Percentiles rank a stretch among this genome's conserved stretches.
These are phyloP conservation scores for Torymus aiolomorphi DNA, from an alignment of 2,888 invertebrate genomes.

Conservation along the genomic window DNA sequence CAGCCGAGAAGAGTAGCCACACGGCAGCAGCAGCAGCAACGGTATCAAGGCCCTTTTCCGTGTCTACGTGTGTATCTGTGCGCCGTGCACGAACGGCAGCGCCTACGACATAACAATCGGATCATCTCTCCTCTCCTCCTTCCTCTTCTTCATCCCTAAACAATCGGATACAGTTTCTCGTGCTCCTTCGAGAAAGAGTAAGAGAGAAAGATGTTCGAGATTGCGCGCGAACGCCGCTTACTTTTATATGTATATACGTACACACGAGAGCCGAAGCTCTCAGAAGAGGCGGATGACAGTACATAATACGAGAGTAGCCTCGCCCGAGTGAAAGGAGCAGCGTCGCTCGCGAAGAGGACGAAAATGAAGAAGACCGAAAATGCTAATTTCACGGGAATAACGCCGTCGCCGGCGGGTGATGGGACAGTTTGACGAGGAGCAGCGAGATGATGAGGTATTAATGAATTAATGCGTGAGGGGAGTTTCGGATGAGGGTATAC, in stretches of 20 bases:
- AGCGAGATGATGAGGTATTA: too few species aligned
- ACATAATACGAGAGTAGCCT: too few species aligned
- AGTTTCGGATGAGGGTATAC: too few species aligned
- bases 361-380: too few species aligned
- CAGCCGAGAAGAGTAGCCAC: constrained; percentile 31
- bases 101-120: constrained; percentile 43
- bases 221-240: constrained; percentile 16
- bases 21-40: constrained; percentile 11
- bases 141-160: constrained; percentile 43
- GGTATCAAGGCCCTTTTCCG: constrained; percentile 48
- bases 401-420: too few species aligned
- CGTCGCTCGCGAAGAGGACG: too few species aligned
- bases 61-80: constrained; percentile 5
- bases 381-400: too few species aligned
- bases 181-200: constrained; percentile 6
- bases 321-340: too few species aligned
- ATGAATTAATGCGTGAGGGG: too few species aligned
- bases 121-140: constrained; percentile 18
- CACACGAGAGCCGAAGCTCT: too few species aligned
- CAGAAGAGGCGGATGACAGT: too few species aligned
- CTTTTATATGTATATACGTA: not conserved
- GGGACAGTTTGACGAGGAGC: too few species aligned
- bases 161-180: constrained; percentile 52
- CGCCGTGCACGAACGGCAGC: constrained; percentile 8
- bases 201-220: constrained; percentile 16